Conservation (phyloP, 2,888 invertebrate species). For the Strigamia transsilvanica region DNA sequence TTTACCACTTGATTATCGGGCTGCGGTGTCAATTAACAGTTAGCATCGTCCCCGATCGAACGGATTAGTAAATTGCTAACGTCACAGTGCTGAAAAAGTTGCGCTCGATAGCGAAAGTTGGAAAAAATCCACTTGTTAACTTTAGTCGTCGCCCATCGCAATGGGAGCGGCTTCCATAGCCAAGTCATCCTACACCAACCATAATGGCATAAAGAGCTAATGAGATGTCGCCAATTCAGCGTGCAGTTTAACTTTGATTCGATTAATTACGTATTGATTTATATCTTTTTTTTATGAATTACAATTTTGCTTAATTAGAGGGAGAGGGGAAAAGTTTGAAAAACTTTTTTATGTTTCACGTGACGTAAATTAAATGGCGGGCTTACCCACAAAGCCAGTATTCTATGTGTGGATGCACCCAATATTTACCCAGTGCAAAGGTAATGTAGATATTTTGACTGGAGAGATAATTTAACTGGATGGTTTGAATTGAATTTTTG, state of each 20-base stretch:
- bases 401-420: conserved; percentile 51
- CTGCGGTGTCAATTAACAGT: not conserved
- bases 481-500: not conserved
- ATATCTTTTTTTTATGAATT: not conserved
- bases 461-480: not conserved
- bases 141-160: conserved; percentile 25
- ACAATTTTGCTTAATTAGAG: not conserved
- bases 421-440: conserved; percentile 26
- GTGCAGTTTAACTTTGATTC: not conserved
- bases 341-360: not conserved
- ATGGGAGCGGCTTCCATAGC: conserved; percentile 49
- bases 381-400: conserved; percentile 51
- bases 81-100: not conserved
- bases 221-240: not conserved
- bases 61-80: not conserved
- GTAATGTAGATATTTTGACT: conserved; percentile 42
- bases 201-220: conserved; percentile 18
- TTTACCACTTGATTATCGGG: not conserved
- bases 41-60: not conserved
- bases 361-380: conserved; percentile 50
- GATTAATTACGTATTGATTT: not conserved
- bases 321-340: not conserved
- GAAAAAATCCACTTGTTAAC: conserved; percentile 43
- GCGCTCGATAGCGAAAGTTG: not conserved
- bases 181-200: conserved; percentile 34